Percentiles rank a stretch among this genome's conserved stretches.
phyloP scores from a whole-genome alignment of 2,888 invertebrate species.

The Tiliacea aurago region DNA sequence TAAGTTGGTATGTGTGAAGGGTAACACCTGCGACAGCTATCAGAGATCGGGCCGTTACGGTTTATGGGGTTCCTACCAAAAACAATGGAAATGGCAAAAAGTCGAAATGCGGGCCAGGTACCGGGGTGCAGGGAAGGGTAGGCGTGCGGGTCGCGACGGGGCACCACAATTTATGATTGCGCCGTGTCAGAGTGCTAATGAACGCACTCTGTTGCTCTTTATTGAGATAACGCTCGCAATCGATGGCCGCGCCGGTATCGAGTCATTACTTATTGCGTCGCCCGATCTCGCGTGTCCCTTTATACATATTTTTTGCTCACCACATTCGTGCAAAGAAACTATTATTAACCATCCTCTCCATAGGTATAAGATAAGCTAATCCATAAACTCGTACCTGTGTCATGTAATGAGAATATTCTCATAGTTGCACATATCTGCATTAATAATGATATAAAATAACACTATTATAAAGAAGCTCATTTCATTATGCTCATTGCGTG shows the following conservation, averaged over 20 bases:
- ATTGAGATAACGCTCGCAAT: constrained; percentile 89
- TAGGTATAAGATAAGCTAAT: constrained; percentile 80
- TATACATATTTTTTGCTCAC: constrained; percentile 80
- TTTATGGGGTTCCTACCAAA: constrained; percentile 86
- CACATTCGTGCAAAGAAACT: constrained; percentile 83
- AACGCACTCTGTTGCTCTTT: constrained; percentile 90
- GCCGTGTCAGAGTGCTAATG: constrained; percentile 90
- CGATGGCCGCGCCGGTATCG: constrained; percentile 79
- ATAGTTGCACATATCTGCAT: constrained; percentile 67
- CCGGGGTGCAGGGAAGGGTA: constrained; percentile 80
- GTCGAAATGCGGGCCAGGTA: constrained; percentile 84
- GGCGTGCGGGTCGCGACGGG: constrained; percentile 88
- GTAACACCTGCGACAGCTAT: constrained; percentile 88
- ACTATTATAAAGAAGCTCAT: constrained; percentile 70
- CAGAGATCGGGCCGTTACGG: constrained; percentile 87
- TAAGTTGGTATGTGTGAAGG: constrained; percentile 87
- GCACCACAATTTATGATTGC: constrained; percentile 90
- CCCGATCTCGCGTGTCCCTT: constrained; percentile 86
- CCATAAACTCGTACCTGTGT: constrained; percentile 77
- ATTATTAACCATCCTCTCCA: constrained; percentile 81
- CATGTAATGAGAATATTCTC: constrained; percentile 75
- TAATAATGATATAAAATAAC: constrained; percentile 66
- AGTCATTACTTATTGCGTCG: constrained; percentile 86
- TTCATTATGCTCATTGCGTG: constrained; percentile 71
- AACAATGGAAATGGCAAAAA: constrained; percentile 90